These are phyloP conservation scores for Cerastis leucographa DNA, from an alignment of 2,888 invertebrate species.

Conservation along the genomic window DNA sequence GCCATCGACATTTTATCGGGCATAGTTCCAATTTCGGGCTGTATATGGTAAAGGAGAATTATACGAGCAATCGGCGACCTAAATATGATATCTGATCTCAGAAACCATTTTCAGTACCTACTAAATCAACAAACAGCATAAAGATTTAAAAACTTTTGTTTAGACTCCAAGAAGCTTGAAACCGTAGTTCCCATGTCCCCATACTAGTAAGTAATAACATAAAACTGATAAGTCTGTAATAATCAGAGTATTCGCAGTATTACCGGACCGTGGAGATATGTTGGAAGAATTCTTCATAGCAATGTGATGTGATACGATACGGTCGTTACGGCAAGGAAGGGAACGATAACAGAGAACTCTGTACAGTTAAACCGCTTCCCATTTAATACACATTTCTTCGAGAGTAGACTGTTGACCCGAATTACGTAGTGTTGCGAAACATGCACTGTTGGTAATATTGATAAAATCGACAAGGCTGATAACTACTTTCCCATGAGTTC, in stretches of 20 bases:
- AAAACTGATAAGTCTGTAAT: slow-evolving; percentile 50
- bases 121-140: slow-evolving; percentile 12
- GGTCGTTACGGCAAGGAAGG: slow-evolving; percentile 59
- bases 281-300: slow-evolving; percentile 56
- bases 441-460: slow-evolving; percentile 28
- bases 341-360: slow-evolving; percentile 53
- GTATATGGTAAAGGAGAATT: neutral
- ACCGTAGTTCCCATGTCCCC: neutral
- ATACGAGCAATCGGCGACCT: neutral
- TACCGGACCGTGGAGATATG: slow-evolving; percentile 31
- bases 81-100: neutral
- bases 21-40: slow-evolving; percentile 34
- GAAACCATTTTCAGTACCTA: neutral
- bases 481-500: slow-evolving; percentile 42
- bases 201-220: slow-evolving; percentile 43
- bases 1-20: slow-evolving; percentile 40
- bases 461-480: slow-evolving; percentile 28
- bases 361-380: slow-evolving; percentile 64
- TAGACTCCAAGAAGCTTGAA: slow-evolving; percentile 16
- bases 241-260: slow-evolving; percentile 42
- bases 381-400: slow-evolving; percentile 70
- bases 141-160: slow-evolving; percentile 24
- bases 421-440: slow-evolving; percentile 63
- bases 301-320: slow-evolving; percentile 60
- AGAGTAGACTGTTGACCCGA: slow-evolving; percentile 64